Percentiles rank a stretch among this genome's conserved stretches.
These are phyloP conservation scores for Sialia sialis DNA, from an alignment of 2,113 vertebrate genomes.

Conservation along the genomic window DNA sequence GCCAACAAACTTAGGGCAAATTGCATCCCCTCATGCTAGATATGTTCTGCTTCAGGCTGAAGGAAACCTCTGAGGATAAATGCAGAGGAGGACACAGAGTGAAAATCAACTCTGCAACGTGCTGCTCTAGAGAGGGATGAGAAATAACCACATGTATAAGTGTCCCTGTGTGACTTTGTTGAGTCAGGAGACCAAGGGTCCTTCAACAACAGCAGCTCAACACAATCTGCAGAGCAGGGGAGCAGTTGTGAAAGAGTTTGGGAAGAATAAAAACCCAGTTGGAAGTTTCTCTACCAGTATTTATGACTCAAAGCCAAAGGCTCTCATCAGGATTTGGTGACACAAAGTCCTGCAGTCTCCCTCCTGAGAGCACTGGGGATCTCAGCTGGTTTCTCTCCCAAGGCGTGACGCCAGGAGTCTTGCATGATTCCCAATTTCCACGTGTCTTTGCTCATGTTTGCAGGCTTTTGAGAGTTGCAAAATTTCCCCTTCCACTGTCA, in stretches of 20 bases:
- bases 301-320: not conserved
- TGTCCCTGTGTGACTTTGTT: rapidly evolving
- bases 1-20: not conserved
- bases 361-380: not conserved
- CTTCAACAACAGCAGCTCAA: not conserved
- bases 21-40: rapidly evolving
- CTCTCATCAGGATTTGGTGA: slow-evolving; percentile 9
- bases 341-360: not conserved
- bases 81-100: not conserved
- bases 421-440: not conserved
- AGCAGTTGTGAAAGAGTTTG: not conserved
- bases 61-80: not conserved
- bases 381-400: not conserved
- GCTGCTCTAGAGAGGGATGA: not conserved
- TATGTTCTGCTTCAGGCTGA: not conserved
- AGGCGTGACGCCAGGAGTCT: not conserved
- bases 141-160: not conserved
- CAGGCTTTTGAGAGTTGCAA: slow-evolving; percentile 14
- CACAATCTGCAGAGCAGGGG: not conserved
- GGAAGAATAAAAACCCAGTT: not conserved
- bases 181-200: not conserved
- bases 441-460: not conserved
- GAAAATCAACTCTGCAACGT: rapidly evolving
- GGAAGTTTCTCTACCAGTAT: slow-evolving; percentile 17
- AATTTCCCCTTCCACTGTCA: not conserved